Percentiles rank a stretch among this genome's conserved stretches.
phyloP scores from a whole-genome alignment of 2,888 invertebrate species.

The Drosophila greeni region DNA sequence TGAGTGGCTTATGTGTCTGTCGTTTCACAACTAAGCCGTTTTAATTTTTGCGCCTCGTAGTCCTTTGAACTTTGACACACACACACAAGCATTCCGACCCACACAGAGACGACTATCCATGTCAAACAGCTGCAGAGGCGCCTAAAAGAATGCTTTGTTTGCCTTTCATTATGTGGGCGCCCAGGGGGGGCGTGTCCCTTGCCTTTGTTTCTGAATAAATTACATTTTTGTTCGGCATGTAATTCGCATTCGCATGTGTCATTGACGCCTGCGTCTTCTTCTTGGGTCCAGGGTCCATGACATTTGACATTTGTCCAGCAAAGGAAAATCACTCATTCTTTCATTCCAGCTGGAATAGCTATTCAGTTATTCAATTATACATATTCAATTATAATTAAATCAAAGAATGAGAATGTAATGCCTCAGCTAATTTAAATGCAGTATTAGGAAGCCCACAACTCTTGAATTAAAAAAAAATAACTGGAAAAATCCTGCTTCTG shows the following conservation, averaged over 20 bases:
- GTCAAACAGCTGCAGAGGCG: slow-evolving; percentile 44
- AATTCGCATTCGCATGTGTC: slow-evolving; percentile 37
- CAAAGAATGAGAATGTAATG: slow-evolving; percentile 31
- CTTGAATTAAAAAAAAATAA: not conserved
- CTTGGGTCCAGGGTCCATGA: slow-evolving; percentile 15
- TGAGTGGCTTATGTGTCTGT: slow-evolving; percentile 2
- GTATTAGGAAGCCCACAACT: slow-evolving; percentile 3
- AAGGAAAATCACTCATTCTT: slow-evolving; percentile 3
- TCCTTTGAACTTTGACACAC: slow-evolving; percentile 65
- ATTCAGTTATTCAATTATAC: slow-evolving; percentile 38
- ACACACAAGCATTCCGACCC: slow-evolving; percentile 3
- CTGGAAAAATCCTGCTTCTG: not conserved
- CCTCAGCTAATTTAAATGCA: slow-evolving; percentile 50
- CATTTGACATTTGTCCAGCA: slow-evolving; percentile 32
- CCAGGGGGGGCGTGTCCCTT: slow-evolving; percentile 17
- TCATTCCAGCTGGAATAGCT: slow-evolving; percentile 8
- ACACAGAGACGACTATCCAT: slow-evolving; percentile 18
- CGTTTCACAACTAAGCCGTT: slow-evolving; percentile 47
- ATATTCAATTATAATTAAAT: slow-evolving; percentile 51
- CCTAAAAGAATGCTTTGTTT: slow-evolving; percentile 65
- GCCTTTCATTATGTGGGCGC: slow-evolving; percentile 61
- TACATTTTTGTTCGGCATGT: slow-evolving; percentile 35
- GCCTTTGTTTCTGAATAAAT: slow-evolving; percentile 44
- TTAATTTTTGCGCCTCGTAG: slow-evolving; percentile 53
- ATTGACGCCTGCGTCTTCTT: slow-evolving; percentile 29